Evolutionary conservation across 2,113 vertebrate genomes (phyloP).

Genomic region (Perca fluviatilis): DNA sequence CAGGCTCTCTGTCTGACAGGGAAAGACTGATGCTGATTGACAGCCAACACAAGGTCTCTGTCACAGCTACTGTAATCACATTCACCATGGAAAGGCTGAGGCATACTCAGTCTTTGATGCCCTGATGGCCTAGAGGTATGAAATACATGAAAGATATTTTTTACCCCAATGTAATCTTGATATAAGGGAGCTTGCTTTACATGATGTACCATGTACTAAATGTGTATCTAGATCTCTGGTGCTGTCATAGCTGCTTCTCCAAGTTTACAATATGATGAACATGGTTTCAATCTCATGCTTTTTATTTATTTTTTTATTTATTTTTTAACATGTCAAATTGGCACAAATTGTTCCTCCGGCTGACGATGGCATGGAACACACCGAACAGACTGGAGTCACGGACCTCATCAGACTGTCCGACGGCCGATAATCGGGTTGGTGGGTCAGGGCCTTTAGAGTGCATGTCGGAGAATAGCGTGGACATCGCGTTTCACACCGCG

Average conservation of each 20-base stretch:
- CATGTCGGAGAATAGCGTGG: too few relatives aligned
- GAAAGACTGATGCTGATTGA: constrained; percentile 75
- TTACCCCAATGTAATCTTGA: constrained; percentile 14
- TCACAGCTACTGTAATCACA: constrained; percentile 71
- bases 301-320: neutral
- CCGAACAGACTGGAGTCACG: too few relatives aligned
- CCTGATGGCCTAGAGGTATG: constrained; percentile 40
- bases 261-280: neutral
- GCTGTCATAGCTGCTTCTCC: neutral
- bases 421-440: too few relatives aligned
- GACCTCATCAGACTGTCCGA: too few relatives aligned
- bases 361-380: too few relatives aligned
- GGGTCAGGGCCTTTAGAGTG: too few relatives aligned
- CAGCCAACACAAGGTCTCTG: constrained; percentile 74
- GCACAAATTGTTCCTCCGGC: too few relatives aligned
- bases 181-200: neutral
- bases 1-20: constrained; percentile 59
- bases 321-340: neutral
- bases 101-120: constrained; percentile 53
- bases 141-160: constrained; percentile 23
- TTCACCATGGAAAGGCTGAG: constrained; percentile 47
- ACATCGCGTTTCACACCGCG: too few relatives aligned
- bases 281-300: neutral
- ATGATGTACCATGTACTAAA: neutral
- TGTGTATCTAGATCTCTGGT: neutral